Percentiles rank a stretch among this genome's conserved stretches.
phyloP scores from a whole-genome alignment of 1,140 invertebrate species.

The Dreissena polymorpha region DNA sequence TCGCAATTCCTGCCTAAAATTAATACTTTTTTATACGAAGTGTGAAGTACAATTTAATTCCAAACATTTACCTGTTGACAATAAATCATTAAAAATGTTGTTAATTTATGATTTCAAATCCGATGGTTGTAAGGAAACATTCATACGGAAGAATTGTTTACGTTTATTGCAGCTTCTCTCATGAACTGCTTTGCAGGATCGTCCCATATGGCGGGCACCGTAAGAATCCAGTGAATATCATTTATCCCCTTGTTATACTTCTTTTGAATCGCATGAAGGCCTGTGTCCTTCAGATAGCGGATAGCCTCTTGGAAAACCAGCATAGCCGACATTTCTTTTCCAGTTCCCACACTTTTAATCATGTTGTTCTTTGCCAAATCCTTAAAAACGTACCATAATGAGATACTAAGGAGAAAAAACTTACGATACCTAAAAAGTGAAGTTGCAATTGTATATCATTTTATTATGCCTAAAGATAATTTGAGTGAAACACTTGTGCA shows the following conservation, averaged over 20 bases:
- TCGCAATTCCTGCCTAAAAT: constrained; percentile 37
- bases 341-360: constrained; percentile 3
- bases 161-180: constrained; percentile 47
- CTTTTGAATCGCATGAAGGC: constrained; percentile 1
- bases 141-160: constrained; percentile 2
- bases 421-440: too few species aligned
- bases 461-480: background rate
- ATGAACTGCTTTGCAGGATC: constrained; percentile 46
- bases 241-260: background rate
- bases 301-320: constrained; percentile 49
- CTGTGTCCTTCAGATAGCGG: constrained; percentile 43
- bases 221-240: constrained; percentile 44
- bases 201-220: constrained; percentile 43
- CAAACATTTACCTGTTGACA: background rate
- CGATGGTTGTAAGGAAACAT: background rate
- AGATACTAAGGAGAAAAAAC: background rate
- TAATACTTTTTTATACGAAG: background rate
- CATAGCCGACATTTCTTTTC: constrained; percentile 49
- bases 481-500: too few species aligned
- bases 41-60: too few species aligned
- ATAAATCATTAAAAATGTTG: background rate
- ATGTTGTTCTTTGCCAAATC: background rate
- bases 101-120: background rate
- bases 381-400: background rate
- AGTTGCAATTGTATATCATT: background rate